These are phyloP conservation scores for Nansenia antarctica DNA, from an alignment of 2,113 vertebrate species.

Conservation along the genomic window DNA sequence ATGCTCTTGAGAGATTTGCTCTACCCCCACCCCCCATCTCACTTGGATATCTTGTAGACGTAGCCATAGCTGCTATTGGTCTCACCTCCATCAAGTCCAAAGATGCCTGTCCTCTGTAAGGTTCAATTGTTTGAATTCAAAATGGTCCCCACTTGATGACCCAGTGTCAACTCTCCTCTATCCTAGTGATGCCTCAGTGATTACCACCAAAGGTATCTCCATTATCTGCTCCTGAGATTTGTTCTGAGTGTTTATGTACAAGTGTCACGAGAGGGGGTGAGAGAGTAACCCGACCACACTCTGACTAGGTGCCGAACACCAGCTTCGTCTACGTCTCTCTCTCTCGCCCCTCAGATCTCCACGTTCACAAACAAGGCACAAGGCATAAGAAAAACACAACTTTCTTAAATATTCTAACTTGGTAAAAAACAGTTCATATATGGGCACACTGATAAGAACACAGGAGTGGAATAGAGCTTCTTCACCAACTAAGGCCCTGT, in stretches of 20 bases:
- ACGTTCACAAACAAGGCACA: too few species aligned
- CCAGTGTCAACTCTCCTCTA: not conserved
- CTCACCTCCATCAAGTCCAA: not conserved
- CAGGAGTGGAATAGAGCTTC: too few species aligned
- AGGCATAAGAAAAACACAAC: too few species aligned
- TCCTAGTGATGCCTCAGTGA: not conserved
- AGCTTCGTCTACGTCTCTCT: too few species aligned
- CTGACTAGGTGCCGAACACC: too few species aligned
- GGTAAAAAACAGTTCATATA: too few species aligned
- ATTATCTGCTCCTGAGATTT: conserved; percentile 23
- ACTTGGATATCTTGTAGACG: not conserved
- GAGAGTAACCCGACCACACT: too few species aligned
- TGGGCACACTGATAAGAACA: too few species aligned
- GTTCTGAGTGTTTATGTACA: conserved; percentile 19
- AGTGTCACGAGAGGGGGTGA: conserved; percentile 30
- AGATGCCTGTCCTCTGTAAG: not conserved
- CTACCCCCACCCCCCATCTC: not conserved
- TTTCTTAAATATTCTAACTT: too few species aligned
- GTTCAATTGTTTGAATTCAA: not conserved
- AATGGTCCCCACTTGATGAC: not conserved
- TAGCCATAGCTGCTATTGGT: conserved; percentile 7
- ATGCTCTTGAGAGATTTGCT: not conserved
- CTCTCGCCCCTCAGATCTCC: too few species aligned
- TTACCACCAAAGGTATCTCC: conserved; percentile 23
- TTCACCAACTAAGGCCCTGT: too few species aligned